A percentile compares a stretch with the other conserved stretches of the same genome.
phyloP scores from a whole-genome alignment of 2,888 invertebrate species.

The Cephus runcator region DNA sequence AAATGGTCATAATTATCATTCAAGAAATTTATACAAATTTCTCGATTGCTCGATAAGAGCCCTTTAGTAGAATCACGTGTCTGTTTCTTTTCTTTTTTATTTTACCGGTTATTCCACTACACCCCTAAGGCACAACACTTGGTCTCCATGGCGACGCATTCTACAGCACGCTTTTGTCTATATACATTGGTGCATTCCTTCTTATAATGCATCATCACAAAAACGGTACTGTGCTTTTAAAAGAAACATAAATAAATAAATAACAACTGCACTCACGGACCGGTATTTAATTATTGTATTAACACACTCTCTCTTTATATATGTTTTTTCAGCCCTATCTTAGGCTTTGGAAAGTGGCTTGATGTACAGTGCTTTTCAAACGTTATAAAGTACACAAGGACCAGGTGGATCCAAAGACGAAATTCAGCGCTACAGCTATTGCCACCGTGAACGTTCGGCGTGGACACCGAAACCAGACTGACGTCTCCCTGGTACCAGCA shows the following conservation, averaged over 20 bases:
- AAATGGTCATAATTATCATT: constrained; percentile 42
- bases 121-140: constrained; percentile 44
- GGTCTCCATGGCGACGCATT: constrained; percentile 42
- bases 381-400: background rate
- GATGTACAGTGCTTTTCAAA: background rate
- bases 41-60: background rate
- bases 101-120: constrained; percentile 31
- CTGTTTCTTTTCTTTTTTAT: constrained; percentile 1
- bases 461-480: background rate
- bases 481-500: background rate
- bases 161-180: background rate
- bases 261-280: background rate
- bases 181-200: background rate
- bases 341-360: background rate
- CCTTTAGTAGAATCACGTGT: background rate
- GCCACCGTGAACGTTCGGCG: background rate
- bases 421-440: background rate
- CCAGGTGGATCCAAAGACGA: background rate
- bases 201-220: background rate
- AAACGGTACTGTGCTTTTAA: background rate
- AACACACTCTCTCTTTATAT: background rate
- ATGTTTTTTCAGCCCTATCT: background rate
- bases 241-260: background rate
- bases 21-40: constrained; percentile 1
- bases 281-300: background rate